Evolutionary conservation across 2,888 invertebrate genomes (phyloP).

Genomic region (Geotrupes spiniger): DNA sequence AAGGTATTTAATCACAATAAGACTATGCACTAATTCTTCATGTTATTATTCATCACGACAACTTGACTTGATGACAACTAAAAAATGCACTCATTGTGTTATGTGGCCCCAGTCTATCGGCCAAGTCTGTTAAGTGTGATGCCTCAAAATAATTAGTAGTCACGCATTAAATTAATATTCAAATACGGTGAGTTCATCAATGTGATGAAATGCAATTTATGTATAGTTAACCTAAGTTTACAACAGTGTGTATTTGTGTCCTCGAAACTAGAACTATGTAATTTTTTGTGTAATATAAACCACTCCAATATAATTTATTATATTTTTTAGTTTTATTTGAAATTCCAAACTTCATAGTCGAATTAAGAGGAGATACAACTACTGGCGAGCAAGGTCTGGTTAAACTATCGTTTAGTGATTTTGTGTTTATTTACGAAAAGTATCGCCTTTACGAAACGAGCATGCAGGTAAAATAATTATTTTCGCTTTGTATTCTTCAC

Average conservation of each 20-base stretch:
- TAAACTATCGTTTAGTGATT: conserved; percentile 80
- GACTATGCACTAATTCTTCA: background rate
- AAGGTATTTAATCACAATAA: conserved; percentile 25
- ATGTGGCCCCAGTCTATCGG: too few species aligned
- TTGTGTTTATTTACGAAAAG: conserved; percentile 71
- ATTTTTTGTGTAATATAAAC: background rate
- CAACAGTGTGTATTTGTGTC: too few species aligned
- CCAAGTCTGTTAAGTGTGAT: too few species aligned
- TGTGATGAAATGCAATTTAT: too few species aligned
- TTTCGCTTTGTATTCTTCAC: too few species aligned
- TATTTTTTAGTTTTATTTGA: conserved; percentile 62
- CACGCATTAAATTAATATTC: too few species aligned
- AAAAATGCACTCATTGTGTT: too few species aligned
- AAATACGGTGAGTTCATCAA: too few species aligned
- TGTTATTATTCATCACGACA: too few species aligned
- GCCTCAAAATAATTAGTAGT: too few species aligned
- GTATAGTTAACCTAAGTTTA: too few species aligned
- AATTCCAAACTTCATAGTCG: conserved; percentile 71
- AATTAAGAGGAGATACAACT: conserved; percentile 69
- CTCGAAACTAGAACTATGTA: background rate
- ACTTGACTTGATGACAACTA: background rate
- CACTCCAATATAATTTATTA: background rate
- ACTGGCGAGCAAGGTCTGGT: conserved; percentile 76
- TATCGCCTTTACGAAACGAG: conserved; percentile 67
- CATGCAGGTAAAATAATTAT: conserved; percentile 60